Evolutionary conservation across 2,888 invertebrate genomes (phyloP).

Genomic region (Theristus sp.): DNA sequence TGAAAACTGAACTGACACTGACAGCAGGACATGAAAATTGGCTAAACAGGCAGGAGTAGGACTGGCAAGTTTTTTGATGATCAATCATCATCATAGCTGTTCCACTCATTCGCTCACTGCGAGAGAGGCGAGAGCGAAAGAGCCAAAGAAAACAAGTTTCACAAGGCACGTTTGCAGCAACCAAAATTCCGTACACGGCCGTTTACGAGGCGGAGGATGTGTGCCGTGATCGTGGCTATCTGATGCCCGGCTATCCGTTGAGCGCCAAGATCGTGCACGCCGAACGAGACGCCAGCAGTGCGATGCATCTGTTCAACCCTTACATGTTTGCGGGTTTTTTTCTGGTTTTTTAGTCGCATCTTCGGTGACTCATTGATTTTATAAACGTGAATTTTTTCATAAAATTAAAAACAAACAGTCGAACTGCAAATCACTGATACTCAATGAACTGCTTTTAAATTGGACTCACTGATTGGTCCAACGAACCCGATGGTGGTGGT

Average conservation of each 20-base stretch:
- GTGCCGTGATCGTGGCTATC: conserved; percentile 9
- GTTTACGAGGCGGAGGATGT: conserved; percentile 21
- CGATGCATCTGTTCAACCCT: conserved; percentile 21
- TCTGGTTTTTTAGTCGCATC: not conserved
- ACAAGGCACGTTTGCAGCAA: not conserved
- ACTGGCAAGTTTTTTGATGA: too few relatives aligned
- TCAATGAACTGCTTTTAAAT: too few relatives aligned
- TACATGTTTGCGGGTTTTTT: conserved; percentile 13
- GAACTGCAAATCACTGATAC: too few relatives aligned
- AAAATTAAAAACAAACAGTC: not conserved
- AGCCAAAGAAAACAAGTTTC: too few relatives aligned
- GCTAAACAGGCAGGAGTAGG: too few relatives aligned
- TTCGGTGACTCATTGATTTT: not conserved
- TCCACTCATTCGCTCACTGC: too few relatives aligned
- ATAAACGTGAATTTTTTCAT: not conserved
- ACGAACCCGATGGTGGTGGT: too few relatives aligned
- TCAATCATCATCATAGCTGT: too few relatives aligned
- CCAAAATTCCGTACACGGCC: conserved; percentile 12
- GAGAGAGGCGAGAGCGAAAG: too few relatives aligned
- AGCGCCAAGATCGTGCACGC: conserved; percentile 1
- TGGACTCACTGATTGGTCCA: too few relatives aligned
- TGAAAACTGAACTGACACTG: too few relatives aligned
- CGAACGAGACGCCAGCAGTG: conserved; percentile 14
- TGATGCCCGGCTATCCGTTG: conserved; percentile 5
- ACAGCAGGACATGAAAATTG: too few relatives aligned